Percentiles rank a stretch among this genome's conserved stretches.
phyloP scores from a whole-genome alignment of 2,888 invertebrate genomes.

The Folsomia manolachei region DNA sequence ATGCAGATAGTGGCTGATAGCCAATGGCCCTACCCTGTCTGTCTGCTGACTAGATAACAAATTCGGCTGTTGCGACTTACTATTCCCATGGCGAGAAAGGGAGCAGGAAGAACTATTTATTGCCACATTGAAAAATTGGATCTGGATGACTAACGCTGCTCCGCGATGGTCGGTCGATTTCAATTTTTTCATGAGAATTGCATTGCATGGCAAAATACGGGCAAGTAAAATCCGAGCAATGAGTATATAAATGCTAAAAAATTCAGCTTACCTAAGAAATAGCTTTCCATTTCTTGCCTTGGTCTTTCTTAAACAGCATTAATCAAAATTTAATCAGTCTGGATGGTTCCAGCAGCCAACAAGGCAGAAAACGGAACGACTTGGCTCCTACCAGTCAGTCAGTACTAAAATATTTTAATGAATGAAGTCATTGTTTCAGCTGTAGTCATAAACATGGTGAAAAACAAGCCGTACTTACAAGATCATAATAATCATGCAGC shows the following conservation, averaged over 20 bases:
- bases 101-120: background rate
- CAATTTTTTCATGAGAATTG: background rate
- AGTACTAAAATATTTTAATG: background rate
- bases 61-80: background rate
- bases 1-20: background rate
- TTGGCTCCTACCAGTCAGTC: background rate
- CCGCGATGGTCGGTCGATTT: background rate
- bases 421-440: background rate
- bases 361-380: background rate
- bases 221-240: too few relatives aligned
- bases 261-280: too few relatives aligned
- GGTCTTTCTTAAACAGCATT: background rate
- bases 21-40: background rate
- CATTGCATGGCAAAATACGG: background rate
- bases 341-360: too few relatives aligned
- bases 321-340: background rate
- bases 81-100: background rate
- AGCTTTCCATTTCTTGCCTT: too few relatives aligned
- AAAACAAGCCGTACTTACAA: too few relatives aligned
- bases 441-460: background rate
- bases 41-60: constrained; percentile 1
- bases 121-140: constrained; percentile 3
- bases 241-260: background rate
- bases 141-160: background rate
- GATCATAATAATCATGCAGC: too few relatives aligned